Conservation (phyloP, 2,113 vertebrate genomes). For the Alligator sinensis region DNA sequence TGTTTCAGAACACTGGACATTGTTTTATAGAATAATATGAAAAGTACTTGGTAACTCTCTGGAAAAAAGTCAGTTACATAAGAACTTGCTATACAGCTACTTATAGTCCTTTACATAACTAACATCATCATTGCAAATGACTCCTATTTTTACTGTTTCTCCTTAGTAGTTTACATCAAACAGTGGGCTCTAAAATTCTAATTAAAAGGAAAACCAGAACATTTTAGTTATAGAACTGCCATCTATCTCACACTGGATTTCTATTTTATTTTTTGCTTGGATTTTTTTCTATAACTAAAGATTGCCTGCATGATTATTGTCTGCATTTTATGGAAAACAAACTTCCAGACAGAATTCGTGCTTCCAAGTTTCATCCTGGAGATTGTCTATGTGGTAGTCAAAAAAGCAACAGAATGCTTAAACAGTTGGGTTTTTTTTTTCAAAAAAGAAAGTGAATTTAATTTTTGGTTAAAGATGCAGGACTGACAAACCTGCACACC, state of each 20-base stretch:
- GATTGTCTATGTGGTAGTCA: slow-evolving; percentile 9
- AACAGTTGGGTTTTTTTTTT: background rate
- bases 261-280: slow-evolving; percentile 28
- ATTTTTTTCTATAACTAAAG: slow-evolving; percentile 22
- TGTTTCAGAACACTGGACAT: slow-evolving; percentile 38
- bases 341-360: background rate
- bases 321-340: slow-evolving; percentile 28
- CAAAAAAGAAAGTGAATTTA: slow-evolving; percentile 7
- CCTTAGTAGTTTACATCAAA: slow-evolving; percentile 33
- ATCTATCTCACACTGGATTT: background rate
- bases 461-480: background rate
- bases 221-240: background rate
- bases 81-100: slow-evolving; percentile 28
- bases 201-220: background rate
- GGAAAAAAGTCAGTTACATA: slow-evolving; percentile 56
- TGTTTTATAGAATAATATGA: slow-evolving; percentile 49
- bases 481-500: background rate
- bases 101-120: background rate
- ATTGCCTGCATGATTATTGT: background rate
- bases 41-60: slow-evolving; percentile 54
- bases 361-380: slow-evolving; percentile 16
- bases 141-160: background rate
- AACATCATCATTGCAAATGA: background rate
- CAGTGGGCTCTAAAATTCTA: slow-evolving; percentile 11
- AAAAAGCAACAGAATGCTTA: background rate